phyloP scores from a whole-genome alignment of 2,113 vertebrate genomes.

The Pterophyllum scalare region DNA sequence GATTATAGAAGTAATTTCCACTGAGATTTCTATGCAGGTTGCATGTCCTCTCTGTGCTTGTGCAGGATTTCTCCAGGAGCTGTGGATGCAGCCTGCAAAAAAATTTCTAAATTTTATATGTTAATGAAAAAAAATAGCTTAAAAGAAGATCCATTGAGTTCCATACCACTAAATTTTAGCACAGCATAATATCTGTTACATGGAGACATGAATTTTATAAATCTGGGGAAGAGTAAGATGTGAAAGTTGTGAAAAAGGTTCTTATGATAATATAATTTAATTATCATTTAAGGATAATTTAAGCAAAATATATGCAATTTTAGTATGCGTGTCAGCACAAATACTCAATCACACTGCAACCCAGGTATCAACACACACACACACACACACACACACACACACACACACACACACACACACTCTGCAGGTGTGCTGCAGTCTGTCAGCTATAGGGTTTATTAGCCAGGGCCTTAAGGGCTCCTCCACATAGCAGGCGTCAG shows the following conservation, averaged over 20 bases:
- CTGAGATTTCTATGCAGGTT: neutral
- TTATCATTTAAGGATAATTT: neutral
- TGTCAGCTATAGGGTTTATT: constrained; percentile 73
- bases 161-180: neutral
- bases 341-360: neutral
- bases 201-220: neutral
- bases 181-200: neutral
- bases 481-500: constrained; percentile 72
- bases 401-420: constrained; percentile 27
- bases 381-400: constrained; percentile 23
- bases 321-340: neutral
- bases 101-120: neutral
- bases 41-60: neutral
- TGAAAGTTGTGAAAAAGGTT: neutral
- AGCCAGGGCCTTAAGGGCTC: constrained; percentile 72
- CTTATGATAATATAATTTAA: neutral
- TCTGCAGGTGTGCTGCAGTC: constrained; percentile 14
- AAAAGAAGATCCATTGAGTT: neutral
- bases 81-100: neutral
- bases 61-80: neutral
- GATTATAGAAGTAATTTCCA: neutral
- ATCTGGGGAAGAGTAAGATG: neutral
- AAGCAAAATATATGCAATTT: neutral
- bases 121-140: neutral
- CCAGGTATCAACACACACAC: neutral